Evolutionary conservation across 2,888 invertebrate species (phyloP).

Genomic region (Ormyrus rosae): DNA sequence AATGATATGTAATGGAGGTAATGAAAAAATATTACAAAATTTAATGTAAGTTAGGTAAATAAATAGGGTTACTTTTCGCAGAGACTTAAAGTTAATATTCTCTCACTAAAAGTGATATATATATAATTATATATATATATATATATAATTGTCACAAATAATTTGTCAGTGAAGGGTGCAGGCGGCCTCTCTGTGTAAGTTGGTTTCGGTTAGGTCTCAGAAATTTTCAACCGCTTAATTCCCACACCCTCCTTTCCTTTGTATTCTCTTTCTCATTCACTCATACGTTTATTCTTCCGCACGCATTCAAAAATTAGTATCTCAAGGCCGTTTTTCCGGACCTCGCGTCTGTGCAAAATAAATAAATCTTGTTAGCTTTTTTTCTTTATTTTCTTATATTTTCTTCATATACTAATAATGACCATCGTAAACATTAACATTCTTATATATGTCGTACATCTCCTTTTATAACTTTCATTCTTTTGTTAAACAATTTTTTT

Average conservation of each 20-base stretch:
- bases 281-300: conserved; percentile 20
- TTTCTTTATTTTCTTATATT: conserved; percentile 19
- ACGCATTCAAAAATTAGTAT: conserved; percentile 39
- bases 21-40: conserved; percentile 49
- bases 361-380: conserved; percentile 36
- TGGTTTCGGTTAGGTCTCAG: conserved; percentile 16
- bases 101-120: conserved; percentile 51
- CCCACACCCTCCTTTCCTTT: conserved; percentile 32
- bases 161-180: conserved; percentile 63
- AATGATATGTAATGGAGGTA: conserved; percentile 40
- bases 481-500: conserved; percentile 34
- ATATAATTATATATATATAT: conserved; percentile 34
- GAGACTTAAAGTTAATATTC: conserved; percentile 32
- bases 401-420: conserved; percentile 8
- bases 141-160: conserved; percentile 58
- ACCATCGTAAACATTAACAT: conserved; percentile 34
- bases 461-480: conserved; percentile 31
- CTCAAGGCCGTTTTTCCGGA: conserved; percentile 42
- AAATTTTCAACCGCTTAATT: conserved; percentile 23
- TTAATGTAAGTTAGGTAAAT: conserved; percentile 39
- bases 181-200: conserved; percentile 52
- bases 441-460: conserved; percentile 23
- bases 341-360: conserved; percentile 51
- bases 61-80: conserved; percentile 44
- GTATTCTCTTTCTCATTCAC: conserved; percentile 33